phyloP scores from a whole-genome alignment of 92 coral and sea anemone genomes.

The Epizoanthus ramosus region DNA sequence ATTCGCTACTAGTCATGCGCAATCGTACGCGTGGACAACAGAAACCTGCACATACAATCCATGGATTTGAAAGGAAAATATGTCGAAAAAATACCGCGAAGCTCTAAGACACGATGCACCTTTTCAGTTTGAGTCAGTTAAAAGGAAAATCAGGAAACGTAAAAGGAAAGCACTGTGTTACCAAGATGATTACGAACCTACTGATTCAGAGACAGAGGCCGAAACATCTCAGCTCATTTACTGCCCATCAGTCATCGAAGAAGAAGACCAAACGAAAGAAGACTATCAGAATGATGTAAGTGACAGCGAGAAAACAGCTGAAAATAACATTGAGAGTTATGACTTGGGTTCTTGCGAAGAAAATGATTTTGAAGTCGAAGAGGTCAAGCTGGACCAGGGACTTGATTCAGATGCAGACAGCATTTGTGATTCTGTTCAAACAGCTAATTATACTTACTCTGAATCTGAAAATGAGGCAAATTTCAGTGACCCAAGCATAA shows the following conservation, averaged over 20 bases:
- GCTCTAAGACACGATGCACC: slow-evolving; percentile 50
- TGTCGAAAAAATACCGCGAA: slow-evolving; percentile 36
- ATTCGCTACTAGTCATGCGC: too few species aligned
- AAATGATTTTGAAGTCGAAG: too few species aligned
- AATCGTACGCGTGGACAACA: too few species aligned
- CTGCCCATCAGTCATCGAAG: too few species aligned
- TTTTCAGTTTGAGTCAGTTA: slow-evolving; percentile 16
- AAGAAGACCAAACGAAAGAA: too few species aligned
- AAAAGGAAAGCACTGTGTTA: background rate
- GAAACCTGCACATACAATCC: too few species aligned
- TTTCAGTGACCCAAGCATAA: background rate
- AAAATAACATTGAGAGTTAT: too few species aligned
- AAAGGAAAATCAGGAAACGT: slow-evolving; percentile 10
- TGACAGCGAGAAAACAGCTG: too few species aligned
- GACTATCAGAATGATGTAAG: too few species aligned
- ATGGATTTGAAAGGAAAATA: background rate
- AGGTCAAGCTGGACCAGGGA: too few species aligned
- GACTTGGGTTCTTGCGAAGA: too few species aligned
- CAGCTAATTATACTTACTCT: too few species aligned
- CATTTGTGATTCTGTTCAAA: background rate
- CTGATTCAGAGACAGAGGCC: background rate
- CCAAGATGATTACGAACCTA: background rate
- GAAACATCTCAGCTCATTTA: background rate
- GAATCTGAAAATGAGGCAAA: background rate
- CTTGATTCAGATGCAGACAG: background rate